Base-by-base conservation (phyloP, 2,888 invertebrate genomes). In the Caenorhabditis panamensis region DNA sequence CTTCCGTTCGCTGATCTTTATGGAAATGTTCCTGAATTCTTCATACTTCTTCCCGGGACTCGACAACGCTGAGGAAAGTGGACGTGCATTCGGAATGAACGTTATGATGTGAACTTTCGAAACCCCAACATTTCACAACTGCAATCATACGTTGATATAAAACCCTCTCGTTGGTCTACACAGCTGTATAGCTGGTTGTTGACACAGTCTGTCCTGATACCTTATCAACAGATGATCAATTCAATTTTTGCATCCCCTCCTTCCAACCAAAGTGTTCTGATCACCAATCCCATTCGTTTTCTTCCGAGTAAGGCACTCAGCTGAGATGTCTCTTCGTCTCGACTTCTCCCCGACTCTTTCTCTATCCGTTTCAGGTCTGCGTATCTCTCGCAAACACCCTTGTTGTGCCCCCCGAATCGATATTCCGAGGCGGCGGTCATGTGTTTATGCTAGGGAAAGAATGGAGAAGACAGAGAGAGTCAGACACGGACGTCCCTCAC, bases 391-490 rank as follows among this genome's bases (percentile, higher is more conserved):
- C 26, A 28, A n/a, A 13, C 31, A 37, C 31, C 41, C 36, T 44
- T 47, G 58, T 44, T 13, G 24, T 16, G 44, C 51, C 36, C n/a
- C n/a, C n/a, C n/a, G n/a, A 36, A 62, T 67, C 67, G 54, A 76
- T 67, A 67, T 24, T 31, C 59, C 31, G 75, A 59, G 37, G 61
- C 51, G 36, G 22, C 56, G 53, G 67, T 67, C 66, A 76, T 76
- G 76, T 68, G 66, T 62, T 66, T 76, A 54, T 61, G 49, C 31
- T 28, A 24, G 9, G n/a, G n/a, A 58, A 51, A 62, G 20, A 53
- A 18, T 54, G 31, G 20, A 20, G n/a, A 18, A 44, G 16, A 28
- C 31, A n/a, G 76, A 49, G 61, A 62, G 22, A 20, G 22, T 49
- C 58, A 73, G 64, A 59, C 11, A 47, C 5, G 8, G 49, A 31